phyloP scores from a whole-genome alignment of 2,113 vertebrate species.

The Crotalus helleri region DNA sequence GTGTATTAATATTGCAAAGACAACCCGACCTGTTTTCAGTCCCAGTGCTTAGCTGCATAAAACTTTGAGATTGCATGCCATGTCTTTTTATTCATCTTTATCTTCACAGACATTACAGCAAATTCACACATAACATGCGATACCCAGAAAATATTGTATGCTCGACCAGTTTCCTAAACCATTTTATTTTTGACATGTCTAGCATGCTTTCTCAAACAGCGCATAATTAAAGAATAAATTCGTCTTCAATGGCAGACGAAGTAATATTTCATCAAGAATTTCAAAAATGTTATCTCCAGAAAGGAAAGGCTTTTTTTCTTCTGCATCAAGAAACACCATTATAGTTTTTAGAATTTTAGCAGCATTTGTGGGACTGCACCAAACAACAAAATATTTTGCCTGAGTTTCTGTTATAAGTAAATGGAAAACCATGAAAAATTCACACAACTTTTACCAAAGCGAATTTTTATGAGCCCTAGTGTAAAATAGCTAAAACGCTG shows the following conservation, averaged over 20 bases:
- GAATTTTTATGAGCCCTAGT: background rate
- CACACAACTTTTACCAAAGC: background rate
- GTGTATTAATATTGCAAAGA: background rate
- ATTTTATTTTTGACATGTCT: constrained; percentile 6
- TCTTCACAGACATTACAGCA: background rate
- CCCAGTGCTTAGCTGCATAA: background rate
- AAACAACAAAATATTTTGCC: constrained; percentile 12
- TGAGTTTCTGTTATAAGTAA: background rate
- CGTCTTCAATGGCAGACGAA: constrained; percentile 62
- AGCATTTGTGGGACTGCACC: constrained; percentile 33
- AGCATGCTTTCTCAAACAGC: constrained; percentile 52
- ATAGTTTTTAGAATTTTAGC: background rate
- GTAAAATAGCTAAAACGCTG: too few species aligned
- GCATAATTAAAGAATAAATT: constrained; percentile 55
- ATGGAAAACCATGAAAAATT: background rate
- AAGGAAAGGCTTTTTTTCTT: constrained; percentile 47
- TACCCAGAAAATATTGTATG: constrained; percentile 48
- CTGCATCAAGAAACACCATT: background rate
- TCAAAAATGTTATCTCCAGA: constrained; percentile 34
- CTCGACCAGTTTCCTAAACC: background rate
- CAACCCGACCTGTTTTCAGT: background rate
- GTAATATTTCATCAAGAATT: constrained; percentile 32
- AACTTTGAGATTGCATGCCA: background rate
- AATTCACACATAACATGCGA: constrained; percentile 8
- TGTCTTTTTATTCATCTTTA: background rate